These are phyloP conservation scores for Mythimna pallens DNA, from an alignment of 2,888 invertebrate genomes.

Conservation along the genomic window DNA sequence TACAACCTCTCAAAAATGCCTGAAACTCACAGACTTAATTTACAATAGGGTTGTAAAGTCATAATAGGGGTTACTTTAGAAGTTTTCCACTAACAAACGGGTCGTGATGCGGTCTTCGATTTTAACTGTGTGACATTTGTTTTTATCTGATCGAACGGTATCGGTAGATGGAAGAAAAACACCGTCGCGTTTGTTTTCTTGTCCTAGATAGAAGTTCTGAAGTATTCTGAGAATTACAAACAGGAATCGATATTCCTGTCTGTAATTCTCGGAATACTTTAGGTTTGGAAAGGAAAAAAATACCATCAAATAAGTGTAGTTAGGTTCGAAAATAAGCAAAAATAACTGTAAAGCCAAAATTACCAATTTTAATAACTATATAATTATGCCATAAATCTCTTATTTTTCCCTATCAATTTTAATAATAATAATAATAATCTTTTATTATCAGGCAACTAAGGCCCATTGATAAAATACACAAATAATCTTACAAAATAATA, in stretches of 20 bases:
- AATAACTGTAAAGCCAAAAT: too few relatives aligned
- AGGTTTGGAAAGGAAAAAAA: background rate
- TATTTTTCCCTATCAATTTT: too few relatives aligned
- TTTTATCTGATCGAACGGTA: conserved; percentile 39
- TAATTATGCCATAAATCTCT: too few relatives aligned
- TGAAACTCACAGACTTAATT: conserved; percentile 2
- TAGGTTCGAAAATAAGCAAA: too few relatives aligned
- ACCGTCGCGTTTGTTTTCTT: conserved; percentile 35
- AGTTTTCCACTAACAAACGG: conserved; percentile 23
- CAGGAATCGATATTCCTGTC: too few relatives aligned
- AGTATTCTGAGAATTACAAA: conserved; percentile 10
- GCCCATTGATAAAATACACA: too few relatives aligned
- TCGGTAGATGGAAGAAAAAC: conserved; percentile 33
- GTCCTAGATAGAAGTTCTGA: conserved; percentile 3
- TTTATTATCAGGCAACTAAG: too few relatives aligned
- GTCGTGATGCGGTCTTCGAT: conserved; percentile 36
- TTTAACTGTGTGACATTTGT: conserved; percentile 32
- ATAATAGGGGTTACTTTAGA: conserved; percentile 5
- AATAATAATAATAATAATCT: too few relatives aligned
- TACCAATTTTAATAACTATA: too few relatives aligned
- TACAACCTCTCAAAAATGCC: conserved; percentile 19
- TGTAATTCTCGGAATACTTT: too few relatives aligned
- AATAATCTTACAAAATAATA: too few relatives aligned
- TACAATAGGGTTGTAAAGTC: conserved; percentile 16
- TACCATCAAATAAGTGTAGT: too few relatives aligned